Evolutionary conservation across 1,140 invertebrate genomes (phyloP).

Genomic region (Trissolcus basalis): DNA sequence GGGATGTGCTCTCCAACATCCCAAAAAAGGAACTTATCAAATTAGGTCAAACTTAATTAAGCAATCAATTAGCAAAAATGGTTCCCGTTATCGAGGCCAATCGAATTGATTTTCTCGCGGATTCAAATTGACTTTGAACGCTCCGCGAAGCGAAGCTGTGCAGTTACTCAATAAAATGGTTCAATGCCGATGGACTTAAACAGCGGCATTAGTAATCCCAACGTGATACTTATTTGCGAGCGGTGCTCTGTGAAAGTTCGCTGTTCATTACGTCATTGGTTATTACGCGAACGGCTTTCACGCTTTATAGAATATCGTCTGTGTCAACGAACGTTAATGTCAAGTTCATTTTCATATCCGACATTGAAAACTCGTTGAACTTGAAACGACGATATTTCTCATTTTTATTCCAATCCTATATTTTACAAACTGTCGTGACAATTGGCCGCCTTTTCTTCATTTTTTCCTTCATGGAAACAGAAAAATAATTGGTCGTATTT

Average conservation of each 20-base stretch:
- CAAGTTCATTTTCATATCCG: constrained; percentile 48
- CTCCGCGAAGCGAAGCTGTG: constrained; percentile 35
- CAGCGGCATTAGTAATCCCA: constrained; percentile 51
- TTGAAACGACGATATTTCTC: not conserved
- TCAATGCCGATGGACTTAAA: constrained; percentile 37
- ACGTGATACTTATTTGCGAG: constrained; percentile 54
- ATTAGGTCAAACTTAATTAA: constrained; percentile 35
- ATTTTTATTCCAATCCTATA: too few relatives aligned
- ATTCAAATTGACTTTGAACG: constrained; percentile 48
- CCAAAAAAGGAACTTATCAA: not conserved
- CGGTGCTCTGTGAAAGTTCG: constrained; percentile 54
- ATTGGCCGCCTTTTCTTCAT: too few relatives aligned
- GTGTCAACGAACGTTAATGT: constrained; percentile 58
- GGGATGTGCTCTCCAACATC: too few relatives aligned
- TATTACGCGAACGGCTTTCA: constrained; percentile 55
- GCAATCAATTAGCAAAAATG: constrained; percentile 71
- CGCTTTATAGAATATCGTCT: constrained; percentile 43
- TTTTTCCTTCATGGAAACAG: too few relatives aligned
- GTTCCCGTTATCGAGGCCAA: constrained; percentile 64
- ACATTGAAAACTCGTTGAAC: too few relatives aligned
- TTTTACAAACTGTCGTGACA: too few relatives aligned
- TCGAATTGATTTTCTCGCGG: constrained; percentile 61
- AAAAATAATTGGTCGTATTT: too few relatives aligned
- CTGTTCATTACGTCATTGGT: constrained; percentile 56
- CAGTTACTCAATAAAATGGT: constrained; percentile 51